Percentiles rank a stretch among this genome's conserved stretches.
Evolutionary conservation across 92 coral and sea anemone species (phyloP).

Genomic region (Heteractis magnifica): DNA sequence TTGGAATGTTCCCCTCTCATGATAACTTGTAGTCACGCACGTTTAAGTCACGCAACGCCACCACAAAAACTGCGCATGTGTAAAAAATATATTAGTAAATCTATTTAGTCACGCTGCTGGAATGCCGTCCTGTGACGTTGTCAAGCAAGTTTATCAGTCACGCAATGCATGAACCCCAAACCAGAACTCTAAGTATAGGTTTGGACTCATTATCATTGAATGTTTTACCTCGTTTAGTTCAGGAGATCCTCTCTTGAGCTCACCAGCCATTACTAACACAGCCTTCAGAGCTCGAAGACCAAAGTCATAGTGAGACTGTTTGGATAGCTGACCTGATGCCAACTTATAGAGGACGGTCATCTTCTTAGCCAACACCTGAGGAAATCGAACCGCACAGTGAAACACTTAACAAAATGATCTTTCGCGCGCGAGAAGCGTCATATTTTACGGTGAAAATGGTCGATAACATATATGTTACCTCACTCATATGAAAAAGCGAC

Average conservation of each 20-base stretch:
- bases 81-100: too few species aligned
- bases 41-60: conserved; percentile 1
- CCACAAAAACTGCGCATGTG: too few species aligned
- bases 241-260: conserved; percentile 97
- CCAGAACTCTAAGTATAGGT: too few species aligned
- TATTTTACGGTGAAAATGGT: too few species aligned
- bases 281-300: conserved; percentile 99
- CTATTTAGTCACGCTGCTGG: too few species aligned
- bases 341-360: conserved; percentile 96
- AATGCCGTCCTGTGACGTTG: too few species aligned
- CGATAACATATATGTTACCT: too few species aligned
- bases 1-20: background rate
- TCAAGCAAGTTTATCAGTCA: too few species aligned
- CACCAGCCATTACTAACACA: conserved; percentile 99
- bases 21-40: background rate
- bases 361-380: conserved; percentile 64
- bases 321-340: conserved; percentile 96
- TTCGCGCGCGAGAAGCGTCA: too few species aligned
- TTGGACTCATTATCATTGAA: background rate
- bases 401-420: background rate
- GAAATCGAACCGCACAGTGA: background rate
- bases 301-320: conserved; percentile 98
- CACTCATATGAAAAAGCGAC: too few species aligned
- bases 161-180: too few species aligned
- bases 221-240: conserved; percentile 85